Evolutionary conservation across 2,113 vertebrate genomes (phyloP).

Genomic region (Pollachius pollachius): DNA sequence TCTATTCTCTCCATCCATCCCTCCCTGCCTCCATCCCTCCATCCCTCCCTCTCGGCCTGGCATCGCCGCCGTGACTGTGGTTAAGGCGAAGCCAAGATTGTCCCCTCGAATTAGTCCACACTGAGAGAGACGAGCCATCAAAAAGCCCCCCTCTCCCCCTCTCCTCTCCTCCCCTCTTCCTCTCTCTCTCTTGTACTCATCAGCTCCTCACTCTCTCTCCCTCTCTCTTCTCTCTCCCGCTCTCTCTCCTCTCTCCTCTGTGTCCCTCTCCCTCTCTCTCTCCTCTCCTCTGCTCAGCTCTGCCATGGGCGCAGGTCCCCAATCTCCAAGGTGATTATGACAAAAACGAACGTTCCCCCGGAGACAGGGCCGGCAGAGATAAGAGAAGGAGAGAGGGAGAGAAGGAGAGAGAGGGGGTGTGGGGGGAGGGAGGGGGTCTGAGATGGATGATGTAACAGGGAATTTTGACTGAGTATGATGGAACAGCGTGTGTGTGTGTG

Average conservation of each 20-base stretch:
- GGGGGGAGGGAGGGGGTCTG: neutral
- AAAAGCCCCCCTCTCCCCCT: constrained; percentile 26
- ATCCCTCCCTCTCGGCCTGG: constrained; percentile 56
- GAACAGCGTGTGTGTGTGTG: constrained; percentile 1
- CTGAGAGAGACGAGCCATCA: constrained; percentile 65
- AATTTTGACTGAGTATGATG: constrained; percentile 50
- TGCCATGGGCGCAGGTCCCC: constrained; percentile 70
- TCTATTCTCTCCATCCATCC: constrained; percentile 53
- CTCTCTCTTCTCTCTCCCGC: constrained; percentile 38
- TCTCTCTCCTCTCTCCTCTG: constrained; percentile 30
- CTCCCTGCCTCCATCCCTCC: constrained; percentile 5
- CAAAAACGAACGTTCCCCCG: constrained; percentile 68
- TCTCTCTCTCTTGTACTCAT: constrained; percentile 41
- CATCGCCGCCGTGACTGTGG: constrained; percentile 49
- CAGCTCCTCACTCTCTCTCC: constrained; percentile 43
- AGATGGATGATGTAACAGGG: constrained; percentile 65
- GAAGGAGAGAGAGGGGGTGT: constrained; percentile 19
- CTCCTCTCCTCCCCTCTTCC: constrained; percentile 46
- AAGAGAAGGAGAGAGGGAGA: constrained; percentile 58
- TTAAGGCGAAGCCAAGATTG: constrained; percentile 70
- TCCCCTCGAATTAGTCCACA: constrained; percentile 73
- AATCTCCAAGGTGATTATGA: constrained; percentile 78
- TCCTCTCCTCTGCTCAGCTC: constrained; percentile 45
- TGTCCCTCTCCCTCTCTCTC: constrained; percentile 14
- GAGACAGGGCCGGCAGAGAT: constrained; percentile 67